Percentiles rank a stretch among this genome's conserved stretches.
These are phyloP conservation scores for Salarias fasciatus DNA, from an alignment of 2,797 vertebrate genomes.

Conservation along the genomic window DNA sequence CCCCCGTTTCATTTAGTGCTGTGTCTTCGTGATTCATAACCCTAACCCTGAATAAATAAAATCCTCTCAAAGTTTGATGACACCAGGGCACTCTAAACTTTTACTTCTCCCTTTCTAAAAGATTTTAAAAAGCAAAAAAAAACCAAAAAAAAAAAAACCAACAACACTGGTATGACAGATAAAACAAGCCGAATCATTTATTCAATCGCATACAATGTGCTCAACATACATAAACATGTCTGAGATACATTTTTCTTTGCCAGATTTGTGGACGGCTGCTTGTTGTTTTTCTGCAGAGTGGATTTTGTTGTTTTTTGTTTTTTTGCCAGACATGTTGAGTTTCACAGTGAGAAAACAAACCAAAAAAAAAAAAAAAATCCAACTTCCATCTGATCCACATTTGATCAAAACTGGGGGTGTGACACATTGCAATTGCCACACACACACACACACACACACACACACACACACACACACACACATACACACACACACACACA, in stretches of 20 bases:
- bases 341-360: slow-evolving; percentile 27
- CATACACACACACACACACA: slow-evolving; percentile 14
- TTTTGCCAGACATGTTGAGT: slow-evolving; percentile 32
- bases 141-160: too few relatives aligned
- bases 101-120: too few relatives aligned
- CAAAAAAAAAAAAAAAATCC: slow-evolving; percentile 26
- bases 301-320: slow-evolving; percentile 47
- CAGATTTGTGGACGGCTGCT: slow-evolving; percentile 1
- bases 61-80: too few relatives aligned
- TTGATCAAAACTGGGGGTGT: slow-evolving; percentile 65
- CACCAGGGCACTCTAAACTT: too few relatives aligned
- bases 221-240: too few relatives aligned
- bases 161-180: too few relatives aligned
- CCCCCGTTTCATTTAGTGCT: too few relatives aligned
- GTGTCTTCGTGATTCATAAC: too few relatives aligned
- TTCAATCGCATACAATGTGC: too few relatives aligned
- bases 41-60: too few relatives aligned
- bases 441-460: slow-evolving; percentile 9
- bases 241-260: slow-evolving; percentile 35
- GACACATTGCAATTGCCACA: slow-evolving; percentile 31
- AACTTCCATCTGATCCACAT: slow-evolving; percentile 24
- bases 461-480: slow-evolving; percentile 19
- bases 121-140: too few relatives aligned
- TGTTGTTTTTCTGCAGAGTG: slow-evolving; percentile 16
- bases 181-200: too few relatives aligned